phyloP scores from a whole-genome alignment of 2,888 invertebrate species.

The Acrobasis repandana region DNA sequence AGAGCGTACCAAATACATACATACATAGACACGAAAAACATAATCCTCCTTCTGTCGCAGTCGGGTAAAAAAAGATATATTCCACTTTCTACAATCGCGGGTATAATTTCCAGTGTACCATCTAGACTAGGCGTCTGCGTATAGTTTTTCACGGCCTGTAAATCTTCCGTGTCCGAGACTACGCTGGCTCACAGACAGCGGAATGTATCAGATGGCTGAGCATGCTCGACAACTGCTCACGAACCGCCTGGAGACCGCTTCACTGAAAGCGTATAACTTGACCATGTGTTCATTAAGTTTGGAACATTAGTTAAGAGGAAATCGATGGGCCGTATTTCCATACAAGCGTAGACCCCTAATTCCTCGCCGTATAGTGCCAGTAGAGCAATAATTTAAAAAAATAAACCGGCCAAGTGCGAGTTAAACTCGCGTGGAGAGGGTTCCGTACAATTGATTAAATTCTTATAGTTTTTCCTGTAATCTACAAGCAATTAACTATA shows the following conservation, averaged over 20 bases:
- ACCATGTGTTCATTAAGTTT: neutral
- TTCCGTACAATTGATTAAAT: too few relatives aligned
- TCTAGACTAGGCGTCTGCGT: neutral
- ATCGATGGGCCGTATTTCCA: too few relatives aligned
- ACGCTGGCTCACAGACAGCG: conserved; percentile 13
- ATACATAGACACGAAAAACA: too few relatives aligned
- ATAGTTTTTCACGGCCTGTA: conserved; percentile 10
- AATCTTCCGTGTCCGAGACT: conserved; percentile 13
- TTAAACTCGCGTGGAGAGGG: too few relatives aligned
- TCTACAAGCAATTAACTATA: too few relatives aligned
- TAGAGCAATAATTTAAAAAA: too few relatives aligned
- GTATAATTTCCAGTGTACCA: neutral
- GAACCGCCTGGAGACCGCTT: neutral
- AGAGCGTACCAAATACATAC: too few relatives aligned
- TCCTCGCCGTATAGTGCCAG: too few relatives aligned
- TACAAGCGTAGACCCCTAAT: too few relatives aligned
- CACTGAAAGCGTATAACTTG: neutral
- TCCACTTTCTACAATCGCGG: neutral
- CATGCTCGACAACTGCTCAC: conserved; percentile 14
- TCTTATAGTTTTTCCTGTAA: too few relatives aligned
- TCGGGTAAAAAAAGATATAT: neutral
- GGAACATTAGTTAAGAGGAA: neutral
- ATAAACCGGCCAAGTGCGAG: too few relatives aligned
- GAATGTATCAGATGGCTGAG: conserved; percentile 23
- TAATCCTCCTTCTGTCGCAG: too few relatives aligned